Evolutionary conservation across 2,888 invertebrate species (phyloP).

Genomic region (Drosophila fungiperda): DNA sequence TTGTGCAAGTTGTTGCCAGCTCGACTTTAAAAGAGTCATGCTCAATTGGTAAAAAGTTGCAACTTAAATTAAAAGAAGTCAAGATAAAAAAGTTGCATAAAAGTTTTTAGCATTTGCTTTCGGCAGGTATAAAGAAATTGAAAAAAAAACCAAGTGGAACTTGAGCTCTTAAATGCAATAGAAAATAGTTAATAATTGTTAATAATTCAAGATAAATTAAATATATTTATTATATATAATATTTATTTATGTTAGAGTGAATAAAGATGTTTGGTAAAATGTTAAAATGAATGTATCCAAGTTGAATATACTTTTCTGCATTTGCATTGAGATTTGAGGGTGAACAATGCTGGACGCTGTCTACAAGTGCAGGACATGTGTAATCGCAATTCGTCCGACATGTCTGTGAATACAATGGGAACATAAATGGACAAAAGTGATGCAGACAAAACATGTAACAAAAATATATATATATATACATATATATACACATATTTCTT

Average conservation of each 20-base stretch:
- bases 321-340: not conserved
- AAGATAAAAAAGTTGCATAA: not conserved
- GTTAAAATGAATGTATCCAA: not conserved
- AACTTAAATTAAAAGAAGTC: not conserved
- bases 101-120: not conserved
- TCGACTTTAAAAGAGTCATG: conserved; percentile 3
- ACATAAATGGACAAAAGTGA: conserved; percentile 16
- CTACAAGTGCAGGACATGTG: conserved; percentile 38
- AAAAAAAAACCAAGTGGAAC: no score
- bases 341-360: conserved; percentile 12
- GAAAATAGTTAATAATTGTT: not conserved
- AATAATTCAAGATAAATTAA: not conserved
- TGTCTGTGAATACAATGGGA: conserved; percentile 23
- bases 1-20: conserved; percentile 7
- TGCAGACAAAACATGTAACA: conserved; percentile 46
- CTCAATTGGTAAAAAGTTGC: not conserved
- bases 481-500: conserved; percentile 28
- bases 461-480: no score
- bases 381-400: conserved; percentile 47
- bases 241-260: not conserved
- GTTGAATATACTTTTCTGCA: not conserved
- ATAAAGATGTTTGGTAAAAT: not conserved
- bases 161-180: no score
- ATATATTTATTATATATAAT: no score
- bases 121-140: not conserved